phyloP scores from a whole-genome alignment of 2,888 invertebrate species.

The Agrotis clavis region DNA sequence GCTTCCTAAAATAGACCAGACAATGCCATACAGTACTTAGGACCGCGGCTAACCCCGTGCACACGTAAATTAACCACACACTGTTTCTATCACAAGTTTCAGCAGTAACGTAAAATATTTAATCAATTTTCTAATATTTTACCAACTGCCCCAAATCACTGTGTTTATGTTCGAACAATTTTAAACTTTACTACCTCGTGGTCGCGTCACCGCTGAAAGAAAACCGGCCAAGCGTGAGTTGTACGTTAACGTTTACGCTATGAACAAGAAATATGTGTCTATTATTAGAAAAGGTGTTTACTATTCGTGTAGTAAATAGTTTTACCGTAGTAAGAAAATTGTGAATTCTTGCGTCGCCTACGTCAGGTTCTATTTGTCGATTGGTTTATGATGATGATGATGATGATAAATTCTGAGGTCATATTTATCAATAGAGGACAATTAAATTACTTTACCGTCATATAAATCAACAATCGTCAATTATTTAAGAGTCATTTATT shows the following conservation, averaged over 20 bases:
- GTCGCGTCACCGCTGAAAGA: slow-evolving; percentile 32
- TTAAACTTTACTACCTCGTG: slow-evolving; percentile 29
- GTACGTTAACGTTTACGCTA: slow-evolving; percentile 15
- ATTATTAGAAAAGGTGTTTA: slow-evolving; percentile 44
- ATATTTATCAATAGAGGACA: not conserved
- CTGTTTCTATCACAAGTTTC: not conserved
- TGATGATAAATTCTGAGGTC: slow-evolving; percentile 9
- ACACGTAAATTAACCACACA: slow-evolving; percentile 2
- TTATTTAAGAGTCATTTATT: not conserved
- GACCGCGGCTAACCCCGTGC: not conserved
- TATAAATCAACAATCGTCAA: not conserved
- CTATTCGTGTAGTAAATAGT: slow-evolving; percentile 38
- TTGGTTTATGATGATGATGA: not conserved
- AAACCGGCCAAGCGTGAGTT: slow-evolving; percentile 44
- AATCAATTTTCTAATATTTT: slow-evolving; percentile 20
- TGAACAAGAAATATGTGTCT: slow-evolving; percentile 6
- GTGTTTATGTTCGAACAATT: slow-evolving; percentile 35
- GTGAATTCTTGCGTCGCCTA: slow-evolving; percentile 9
- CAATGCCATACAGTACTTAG: not conserved
- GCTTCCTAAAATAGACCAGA: not conserved
- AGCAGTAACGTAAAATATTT: slow-evolving; percentile 1
- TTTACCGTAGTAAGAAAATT: slow-evolving; percentile 17
- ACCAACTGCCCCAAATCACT: slow-evolving; percentile 27
- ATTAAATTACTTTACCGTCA: not conserved
- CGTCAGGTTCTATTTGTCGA: slow-evolving; percentile 7